These are phyloP conservation scores for Gryllus bimaculatus DNA, from an alignment of 1,140 invertebrate species.

Conservation along the genomic window DNA sequence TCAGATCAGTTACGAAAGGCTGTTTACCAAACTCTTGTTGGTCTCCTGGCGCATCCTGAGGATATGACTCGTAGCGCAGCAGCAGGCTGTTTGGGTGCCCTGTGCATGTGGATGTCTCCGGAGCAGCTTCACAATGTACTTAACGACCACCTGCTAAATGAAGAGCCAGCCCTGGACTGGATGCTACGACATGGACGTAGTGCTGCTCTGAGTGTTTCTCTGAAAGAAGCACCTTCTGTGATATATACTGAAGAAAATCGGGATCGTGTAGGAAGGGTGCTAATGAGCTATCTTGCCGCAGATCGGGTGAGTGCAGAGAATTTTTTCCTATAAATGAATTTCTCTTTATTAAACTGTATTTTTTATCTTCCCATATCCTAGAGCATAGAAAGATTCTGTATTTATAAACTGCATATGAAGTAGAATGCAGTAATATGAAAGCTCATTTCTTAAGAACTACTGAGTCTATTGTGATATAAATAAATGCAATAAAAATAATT, in stretches of 20 bases:
- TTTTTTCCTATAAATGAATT: no score
- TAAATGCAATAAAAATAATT: no score
- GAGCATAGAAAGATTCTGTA: not conserved
- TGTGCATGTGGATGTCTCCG: slow-evolving; percentile 64
- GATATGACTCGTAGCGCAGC: slow-evolving; percentile 70
- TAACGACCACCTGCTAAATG: slow-evolving; percentile 63
- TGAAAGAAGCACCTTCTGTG: slow-evolving; percentile 75
- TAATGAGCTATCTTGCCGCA: slow-evolving; percentile 57
- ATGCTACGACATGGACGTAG: slow-evolving; percentile 69
- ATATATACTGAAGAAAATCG: slow-evolving; percentile 58
- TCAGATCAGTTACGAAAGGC: slow-evolving; percentile 66
- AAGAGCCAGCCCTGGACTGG: slow-evolving; percentile 55
- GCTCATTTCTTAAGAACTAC: no score
- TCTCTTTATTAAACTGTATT: no score
- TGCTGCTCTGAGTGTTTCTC: slow-evolving; percentile 69
- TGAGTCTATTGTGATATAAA: no score
- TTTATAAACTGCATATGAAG: no score
- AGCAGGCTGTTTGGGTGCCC: slow-evolving; percentile 79
- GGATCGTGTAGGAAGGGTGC: slow-evolving; percentile 55
- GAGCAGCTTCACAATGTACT: slow-evolving; percentile 67
- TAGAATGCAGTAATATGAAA: no score
- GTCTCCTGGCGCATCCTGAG: slow-evolving; percentile 59
- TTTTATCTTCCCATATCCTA: no score
- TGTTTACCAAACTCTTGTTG: slow-evolving; percentile 60
- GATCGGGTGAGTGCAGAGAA: slow-evolving; percentile 44